These are phyloP conservation scores for Drosophila planitibia DNA, from an alignment of 2,888 invertebrate genomes.

Conservation along the genomic window DNA sequence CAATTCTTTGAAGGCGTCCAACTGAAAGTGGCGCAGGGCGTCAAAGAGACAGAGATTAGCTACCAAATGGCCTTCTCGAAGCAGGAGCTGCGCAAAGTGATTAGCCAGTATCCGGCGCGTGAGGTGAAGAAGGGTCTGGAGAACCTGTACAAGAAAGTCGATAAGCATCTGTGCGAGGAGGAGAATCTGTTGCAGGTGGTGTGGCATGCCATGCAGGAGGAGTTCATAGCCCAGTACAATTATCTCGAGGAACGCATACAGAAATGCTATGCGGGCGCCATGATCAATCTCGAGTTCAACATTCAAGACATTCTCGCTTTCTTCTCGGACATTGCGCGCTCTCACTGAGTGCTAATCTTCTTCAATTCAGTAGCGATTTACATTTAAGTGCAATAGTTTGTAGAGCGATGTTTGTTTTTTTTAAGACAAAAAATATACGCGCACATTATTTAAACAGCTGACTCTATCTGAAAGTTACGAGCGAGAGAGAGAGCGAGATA, in stretches of 20 bases:
- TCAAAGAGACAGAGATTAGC: slow-evolving; percentile 98
- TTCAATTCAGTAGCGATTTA: slow-evolving; percentile 45
- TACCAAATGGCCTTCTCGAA: slow-evolving; percentile 99
- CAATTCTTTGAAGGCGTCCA: slow-evolving; percentile 99
- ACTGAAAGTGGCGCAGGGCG: slow-evolving; percentile 96
- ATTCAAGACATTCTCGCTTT: slow-evolving; percentile 98
- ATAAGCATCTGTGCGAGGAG: slow-evolving; percentile 98
- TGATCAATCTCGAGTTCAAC: slow-evolving; percentile 96
- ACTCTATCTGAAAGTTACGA: slow-evolving; percentile 13
- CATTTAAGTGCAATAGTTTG: slow-evolving; percentile 83
- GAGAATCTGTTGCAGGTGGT: slow-evolving; percentile 97
- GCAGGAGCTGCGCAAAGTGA: slow-evolving; percentile 97
- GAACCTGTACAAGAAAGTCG: slow-evolving; percentile 96
- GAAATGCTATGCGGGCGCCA: slow-evolving; percentile 98
- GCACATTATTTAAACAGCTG: slow-evolving; percentile 65
- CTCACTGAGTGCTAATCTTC: slow-evolving; percentile 88
- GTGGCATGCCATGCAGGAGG: slow-evolving; percentile 99
- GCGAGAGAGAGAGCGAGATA: slow-evolving; percentile 1
- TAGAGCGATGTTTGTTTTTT: slow-evolving; percentile 58
- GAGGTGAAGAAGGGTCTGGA: slow-evolving; percentile 97
- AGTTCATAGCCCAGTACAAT: slow-evolving; percentile 98
- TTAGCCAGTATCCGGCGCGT: slow-evolving; percentile 96
- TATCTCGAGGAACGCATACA: slow-evolving; percentile 96
- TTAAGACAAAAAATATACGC: slow-evolving; percentile 60
- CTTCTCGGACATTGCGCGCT: slow-evolving; percentile 99